Percentiles rank a stretch among this genome's conserved stretches.
phyloP scores from a whole-genome alignment of 1,140 invertebrate genomes.

The Diabrotica undecimpunctata region DNA sequence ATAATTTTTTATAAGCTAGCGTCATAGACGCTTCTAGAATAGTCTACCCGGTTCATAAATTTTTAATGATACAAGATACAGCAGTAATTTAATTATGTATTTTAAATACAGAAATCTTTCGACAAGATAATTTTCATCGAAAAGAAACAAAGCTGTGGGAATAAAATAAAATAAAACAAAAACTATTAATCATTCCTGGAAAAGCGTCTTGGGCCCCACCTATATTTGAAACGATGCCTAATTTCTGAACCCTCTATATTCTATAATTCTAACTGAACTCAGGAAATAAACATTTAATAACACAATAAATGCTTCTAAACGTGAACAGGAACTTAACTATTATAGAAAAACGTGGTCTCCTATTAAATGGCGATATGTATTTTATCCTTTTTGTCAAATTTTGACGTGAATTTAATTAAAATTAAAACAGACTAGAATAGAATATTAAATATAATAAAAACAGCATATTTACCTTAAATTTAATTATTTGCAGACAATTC shows the following conservation, averaged over 20 bases:
- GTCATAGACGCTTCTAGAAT: no score
- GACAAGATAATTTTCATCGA: no score
- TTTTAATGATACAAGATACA: no score
- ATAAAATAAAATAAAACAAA: no score
- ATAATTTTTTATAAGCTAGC: no score
- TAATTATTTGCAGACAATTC: slow-evolving; percentile 32
- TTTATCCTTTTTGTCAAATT: not conserved
- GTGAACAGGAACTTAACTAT: not conserved
- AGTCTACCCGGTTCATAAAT: no score
- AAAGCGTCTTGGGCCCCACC: no score
- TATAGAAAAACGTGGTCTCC: not conserved
- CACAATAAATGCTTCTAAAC: not conserved
- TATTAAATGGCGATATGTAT: not conserved
- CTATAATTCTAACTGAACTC: not conserved
- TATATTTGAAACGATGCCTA: not conserved
- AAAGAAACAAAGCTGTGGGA: no score
- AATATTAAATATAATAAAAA: slow-evolving; percentile 5
- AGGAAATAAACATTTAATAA: not conserved
- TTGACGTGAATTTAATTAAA: slow-evolving; percentile 13
- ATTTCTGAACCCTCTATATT: not conserved
- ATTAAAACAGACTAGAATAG: slow-evolving; percentile 4
- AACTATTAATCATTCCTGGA: no score
- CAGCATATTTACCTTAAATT: slow-evolving; percentile 26
- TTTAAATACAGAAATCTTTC: no score
- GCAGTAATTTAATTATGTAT: no score